Base-by-base conservation (phyloP, 2,113 vertebrate genomes). In the Alectura lathami region DNA sequence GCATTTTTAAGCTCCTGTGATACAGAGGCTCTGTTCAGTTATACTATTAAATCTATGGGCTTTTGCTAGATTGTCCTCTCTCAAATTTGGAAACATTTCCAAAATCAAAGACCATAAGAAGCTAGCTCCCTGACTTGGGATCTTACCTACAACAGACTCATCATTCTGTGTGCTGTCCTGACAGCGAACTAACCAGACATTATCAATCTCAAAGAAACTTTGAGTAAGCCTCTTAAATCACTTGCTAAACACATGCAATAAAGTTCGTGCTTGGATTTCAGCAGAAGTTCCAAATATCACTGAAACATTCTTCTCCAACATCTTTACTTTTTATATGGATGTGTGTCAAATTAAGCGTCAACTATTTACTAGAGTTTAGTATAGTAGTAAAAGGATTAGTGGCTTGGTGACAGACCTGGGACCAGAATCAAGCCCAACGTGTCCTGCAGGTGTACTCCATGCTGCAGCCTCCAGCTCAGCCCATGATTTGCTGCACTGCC, bases 401-500 rank as follows among this genome's bases (percentile, higher is more conserved):
- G 11, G 29, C 17, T 51, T 60, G 30, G 22, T 24, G 50, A 87
- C 10, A 9, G 72, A 86, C 3, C 8, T 24, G 11, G 48, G 24
- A 85, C 32, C 27, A 76, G 20, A 48, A 76, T 11, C 32, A 63
- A 45, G 26, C 22, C 11, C 34, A 47, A 45, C 15, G 30, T 5
- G 43, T 4, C 63, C 54, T 8, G 8, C 15, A 80, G 42, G 26
- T 22, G 13, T 5, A 27, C 10, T 15, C 24, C 21, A 11, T 8
- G 22, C 43, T 47, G 38, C 54, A 11, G 73, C 4, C 22, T 6
- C 26, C 64, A 69, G 45, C 26, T 87, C 54, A 47, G 43, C 2
- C 6, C 1, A 3, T 15, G 24, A 57, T 34, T 77, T 66, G 11
- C 20, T 60, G 20, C 32, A 13, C 5, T 0, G 4, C 2, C 3